Percentiles rank a stretch among this genome's conserved stretches.
Evolutionary conservation across 2,113 vertebrate genomes (phyloP).

Genomic region (Chlorodrepanis virens): DNA sequence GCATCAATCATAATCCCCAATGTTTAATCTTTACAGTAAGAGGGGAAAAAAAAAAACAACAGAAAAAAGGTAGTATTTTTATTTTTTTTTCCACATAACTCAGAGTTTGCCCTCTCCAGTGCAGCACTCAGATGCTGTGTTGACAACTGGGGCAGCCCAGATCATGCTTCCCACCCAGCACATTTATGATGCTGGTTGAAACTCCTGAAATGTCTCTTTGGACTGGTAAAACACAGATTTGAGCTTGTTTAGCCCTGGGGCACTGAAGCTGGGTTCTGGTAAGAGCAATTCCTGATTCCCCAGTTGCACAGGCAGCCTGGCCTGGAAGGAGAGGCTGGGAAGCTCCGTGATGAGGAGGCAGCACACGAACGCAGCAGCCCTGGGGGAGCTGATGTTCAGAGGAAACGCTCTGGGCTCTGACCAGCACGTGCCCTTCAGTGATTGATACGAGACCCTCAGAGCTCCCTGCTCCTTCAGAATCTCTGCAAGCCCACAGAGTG

Average conservation of each 20-base stretch:
- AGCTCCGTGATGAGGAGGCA: not conserved
- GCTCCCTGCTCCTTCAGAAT: not conserved
- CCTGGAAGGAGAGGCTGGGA: not conserved
- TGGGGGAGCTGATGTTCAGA: not conserved
- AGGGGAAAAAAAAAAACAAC: rapidly evolving
- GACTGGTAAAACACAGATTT: constrained; percentile 35
- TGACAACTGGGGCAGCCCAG: not conserved
- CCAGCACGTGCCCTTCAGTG: not conserved
- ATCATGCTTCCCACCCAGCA: not conserved
- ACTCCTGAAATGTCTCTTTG: constrained; percentile 41
- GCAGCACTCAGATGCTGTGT: not conserved
- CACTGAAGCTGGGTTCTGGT: not conserved
- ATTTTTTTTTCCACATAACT: not conserved
- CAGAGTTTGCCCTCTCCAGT: not conserved
- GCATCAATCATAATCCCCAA: not conserved
- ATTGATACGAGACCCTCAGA: not conserved
- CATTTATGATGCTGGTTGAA: constrained; percentile 33
- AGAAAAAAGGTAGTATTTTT: not conserved
- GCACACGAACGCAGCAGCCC: not conserved
- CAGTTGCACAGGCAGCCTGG: not conserved
- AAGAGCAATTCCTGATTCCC: not conserved
- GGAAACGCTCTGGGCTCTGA: not conserved
- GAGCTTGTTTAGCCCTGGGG: constrained; percentile 59
- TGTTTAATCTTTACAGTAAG: not conserved
- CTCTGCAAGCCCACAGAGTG: not conserved